A percentile compares a stretch with the other conserved stretches of the same genome.
Conservation (phyloP, 2,888 invertebrate species). For the Erebia epiphron region DNA sequence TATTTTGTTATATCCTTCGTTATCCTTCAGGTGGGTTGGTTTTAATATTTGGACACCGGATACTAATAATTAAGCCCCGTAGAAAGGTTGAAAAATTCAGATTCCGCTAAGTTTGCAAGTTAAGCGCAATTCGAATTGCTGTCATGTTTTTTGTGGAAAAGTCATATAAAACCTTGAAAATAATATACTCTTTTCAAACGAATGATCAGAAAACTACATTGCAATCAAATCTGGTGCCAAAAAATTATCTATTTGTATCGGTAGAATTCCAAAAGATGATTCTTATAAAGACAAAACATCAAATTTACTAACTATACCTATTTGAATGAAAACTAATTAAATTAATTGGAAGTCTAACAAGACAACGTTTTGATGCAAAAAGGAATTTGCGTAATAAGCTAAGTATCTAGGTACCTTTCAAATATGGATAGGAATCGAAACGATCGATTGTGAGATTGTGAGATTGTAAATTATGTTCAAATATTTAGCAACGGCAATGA, state of each 20-base stretch:
- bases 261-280: background rate
- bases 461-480: slow-evolving; percentile 1
- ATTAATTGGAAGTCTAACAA: background rate
- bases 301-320: background rate
- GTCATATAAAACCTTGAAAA: background rate
- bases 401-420: background rate
- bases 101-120: slow-evolving; percentile 15
- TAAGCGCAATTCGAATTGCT: slow-evolving; percentile 27
- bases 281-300: background rate
- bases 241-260: background rate
- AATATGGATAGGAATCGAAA: slow-evolving; percentile 1
- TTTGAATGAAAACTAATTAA: background rate
- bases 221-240: background rate
- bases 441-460: slow-evolving; percentile 5
- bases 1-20: slow-evolving; percentile 31
- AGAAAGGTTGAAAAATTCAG: background rate
- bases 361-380: background rate
- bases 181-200: background rate
- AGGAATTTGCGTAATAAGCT: background rate
- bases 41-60: background rate
- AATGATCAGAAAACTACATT: background rate
- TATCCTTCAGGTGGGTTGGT: slow-evolving; percentile 59
- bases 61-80: background rate
- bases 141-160: slow-evolving; percentile 24
- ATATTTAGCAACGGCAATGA: slow-evolving; percentile 28